Evolutionary conservation across 2,113 vertebrate genomes (phyloP).

Genomic region (Pelecanus crispus): DNA sequence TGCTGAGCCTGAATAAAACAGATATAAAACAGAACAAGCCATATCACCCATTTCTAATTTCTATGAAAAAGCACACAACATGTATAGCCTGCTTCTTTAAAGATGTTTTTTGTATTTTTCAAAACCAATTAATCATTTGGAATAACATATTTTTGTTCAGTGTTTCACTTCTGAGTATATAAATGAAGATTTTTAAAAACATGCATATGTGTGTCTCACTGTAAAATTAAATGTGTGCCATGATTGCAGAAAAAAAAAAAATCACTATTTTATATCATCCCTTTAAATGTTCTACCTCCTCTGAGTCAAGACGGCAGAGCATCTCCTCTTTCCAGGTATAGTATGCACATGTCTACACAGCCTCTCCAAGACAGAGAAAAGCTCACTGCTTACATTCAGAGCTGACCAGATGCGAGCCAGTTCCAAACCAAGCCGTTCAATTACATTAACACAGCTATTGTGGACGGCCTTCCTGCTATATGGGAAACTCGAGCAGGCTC

Average conservation of each 20-base stretch:
- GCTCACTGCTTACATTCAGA: background rate
- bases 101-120: background rate
- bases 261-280: background rate
- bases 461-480: background rate
- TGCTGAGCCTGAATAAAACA: slow-evolving; percentile 82
- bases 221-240: background rate
- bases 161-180: background rate
- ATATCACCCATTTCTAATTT: slow-evolving; percentile 6
- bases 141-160: background rate
- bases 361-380: background rate
- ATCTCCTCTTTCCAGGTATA: background rate
- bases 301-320: background rate
- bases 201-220: background rate
- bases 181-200: background rate
- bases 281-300: background rate
- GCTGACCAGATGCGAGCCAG: background rate
- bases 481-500: background rate
- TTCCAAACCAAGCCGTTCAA: background rate
- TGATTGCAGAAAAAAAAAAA: background rate
- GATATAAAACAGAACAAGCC: background rate
- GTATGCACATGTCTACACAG: background rate
- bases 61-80: background rate
- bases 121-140: background rate
- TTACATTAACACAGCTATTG: background rate
- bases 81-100: background rate